phyloP scores from a whole-genome alignment of 2,888 invertebrate species.

The Callimorpha dominula region DNA sequence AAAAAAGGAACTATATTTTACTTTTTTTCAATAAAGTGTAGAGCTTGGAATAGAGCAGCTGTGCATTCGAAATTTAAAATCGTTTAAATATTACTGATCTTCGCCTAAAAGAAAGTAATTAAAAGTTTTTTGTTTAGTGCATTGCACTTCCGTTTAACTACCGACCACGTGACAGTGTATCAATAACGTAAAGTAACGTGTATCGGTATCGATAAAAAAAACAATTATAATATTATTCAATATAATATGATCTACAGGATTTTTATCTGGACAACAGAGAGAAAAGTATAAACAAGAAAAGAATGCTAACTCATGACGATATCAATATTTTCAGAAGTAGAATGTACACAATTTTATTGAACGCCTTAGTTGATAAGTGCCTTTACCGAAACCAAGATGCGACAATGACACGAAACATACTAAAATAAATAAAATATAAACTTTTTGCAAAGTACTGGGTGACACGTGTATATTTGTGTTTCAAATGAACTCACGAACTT shows the following conservation, averaged over 20 bases:
- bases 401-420: constrained; percentile 14
- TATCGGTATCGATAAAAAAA: background rate
- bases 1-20: background rate
- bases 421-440: constrained; percentile 11
- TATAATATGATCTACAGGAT: background rate
- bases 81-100: background rate
- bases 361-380: background rate
- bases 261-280: background rate
- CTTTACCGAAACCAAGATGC: constrained; percentile 4
- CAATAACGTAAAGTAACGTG: no score
- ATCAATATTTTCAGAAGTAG: background rate
- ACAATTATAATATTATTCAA: background rate
- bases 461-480: constrained; percentile 19
- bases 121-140: background rate
- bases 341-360: background rate
- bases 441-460: constrained; percentile 5
- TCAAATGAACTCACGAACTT: constrained; percentile 20
- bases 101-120: background rate
- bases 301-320: no score
- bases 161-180: no score
- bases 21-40: background rate
- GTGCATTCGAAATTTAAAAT: constrained; percentile 3
- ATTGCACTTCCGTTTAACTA: no score
- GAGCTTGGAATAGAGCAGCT: background rate
- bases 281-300: background rate